These are phyloP conservation scores for Apamea sordens DNA, from an alignment of 2,888 invertebrate species.

Conservation along the genomic window DNA sequence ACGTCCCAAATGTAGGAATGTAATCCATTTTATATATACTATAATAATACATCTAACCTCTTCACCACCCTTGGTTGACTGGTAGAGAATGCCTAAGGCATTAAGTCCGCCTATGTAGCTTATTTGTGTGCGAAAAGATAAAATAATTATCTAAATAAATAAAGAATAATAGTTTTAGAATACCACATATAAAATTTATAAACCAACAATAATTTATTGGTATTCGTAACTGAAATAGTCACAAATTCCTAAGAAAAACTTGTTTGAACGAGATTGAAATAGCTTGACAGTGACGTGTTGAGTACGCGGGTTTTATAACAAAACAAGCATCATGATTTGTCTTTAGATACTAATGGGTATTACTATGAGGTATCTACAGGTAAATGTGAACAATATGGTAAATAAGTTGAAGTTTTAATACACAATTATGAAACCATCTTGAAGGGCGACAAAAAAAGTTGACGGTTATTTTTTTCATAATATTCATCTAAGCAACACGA, in stretches of 20 bases:
- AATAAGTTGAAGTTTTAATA: neutral
- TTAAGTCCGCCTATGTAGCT: neutral
- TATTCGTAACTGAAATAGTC: neutral
- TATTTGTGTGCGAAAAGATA: neutral
- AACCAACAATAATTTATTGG: slow-evolving; percentile 5
- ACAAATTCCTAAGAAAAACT: slow-evolving; percentile 5
- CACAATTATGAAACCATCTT: neutral
- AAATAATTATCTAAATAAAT: neutral
- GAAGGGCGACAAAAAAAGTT: neutral
- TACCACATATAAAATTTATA: neutral
- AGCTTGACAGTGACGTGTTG: neutral
- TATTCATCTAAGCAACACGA: neutral
- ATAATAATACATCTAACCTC: neutral
- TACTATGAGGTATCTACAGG: neutral
- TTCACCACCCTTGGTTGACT: neutral
- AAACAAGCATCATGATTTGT: neutral
- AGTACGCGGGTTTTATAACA: neutral
- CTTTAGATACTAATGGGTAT: neutral
- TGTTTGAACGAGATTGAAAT: slow-evolving; percentile 13
- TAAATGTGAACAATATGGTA: neutral
- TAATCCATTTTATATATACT: neutral
- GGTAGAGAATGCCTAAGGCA: neutral
- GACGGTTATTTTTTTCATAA: neutral
- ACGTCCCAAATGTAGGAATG: neutral
- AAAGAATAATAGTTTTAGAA: neutral